Evolutionary conservation across 35 echinoderm and acorn worm genomes (phyloP), one percentile per base, ranked within the genome.

Genomic region (Antedon bifida): DNA sequence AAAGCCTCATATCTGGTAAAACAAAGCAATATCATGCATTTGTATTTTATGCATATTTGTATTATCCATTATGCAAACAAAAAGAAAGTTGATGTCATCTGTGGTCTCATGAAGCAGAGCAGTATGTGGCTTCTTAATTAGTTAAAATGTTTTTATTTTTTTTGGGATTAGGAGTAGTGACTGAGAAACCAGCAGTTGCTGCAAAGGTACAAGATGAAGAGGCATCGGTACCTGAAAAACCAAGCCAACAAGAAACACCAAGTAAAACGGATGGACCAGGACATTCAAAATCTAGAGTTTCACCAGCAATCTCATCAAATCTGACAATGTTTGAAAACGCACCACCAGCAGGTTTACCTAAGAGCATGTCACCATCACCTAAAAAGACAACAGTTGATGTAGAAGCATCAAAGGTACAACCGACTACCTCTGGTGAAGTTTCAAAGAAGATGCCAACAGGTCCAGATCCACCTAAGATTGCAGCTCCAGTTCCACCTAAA

Each of bases 401-500:
- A n/a, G n/a, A n/a, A 77, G 30, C 34, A 16, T 31, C 19, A 26
- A 31, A 2, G 31, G 11, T 23, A 3, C 31, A 16, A 7, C 76
- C 76, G 32, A 30, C 26, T 34, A 16, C 76, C 5, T 14, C 76
- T 17, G 26, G 34, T 29, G n/a, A 28, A 75, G 74, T 30, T 31
- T 23, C 76, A 11, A 34, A 32, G 32, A 78, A 78, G 76, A 32
- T 23, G 31, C 31, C 76, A 36, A 34, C 78, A 80, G 32, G 0
- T 30, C 88, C 34, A 51, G 76, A 84, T 76, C 29, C 80, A 76
- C 75, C 80, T 73, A 38, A 74, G 80, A 45, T 77, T 76, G 32
- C 33, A 36, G 82, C 86, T 85, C 82, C 85, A 90, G 79, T 33
- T 81, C 79, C 81, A 88, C 85, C 81, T 81, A 85, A 35, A 75